These are phyloP conservation scores for Leptoteleia sp. DNA, from an alignment of 1,140 invertebrate genomes.

Conservation along the genomic window DNA sequence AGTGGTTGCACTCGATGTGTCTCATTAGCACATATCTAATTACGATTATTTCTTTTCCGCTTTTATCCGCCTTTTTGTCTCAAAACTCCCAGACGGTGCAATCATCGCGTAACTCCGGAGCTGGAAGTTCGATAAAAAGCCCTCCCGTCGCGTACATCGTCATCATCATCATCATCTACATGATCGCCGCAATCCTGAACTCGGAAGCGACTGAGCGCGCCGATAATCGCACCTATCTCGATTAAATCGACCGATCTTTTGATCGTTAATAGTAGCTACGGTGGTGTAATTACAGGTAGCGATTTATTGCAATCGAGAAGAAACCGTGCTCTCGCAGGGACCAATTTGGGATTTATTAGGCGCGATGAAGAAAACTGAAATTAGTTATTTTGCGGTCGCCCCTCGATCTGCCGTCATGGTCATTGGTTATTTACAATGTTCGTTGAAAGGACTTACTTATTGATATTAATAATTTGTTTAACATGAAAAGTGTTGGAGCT, in stretches of 20 bases:
- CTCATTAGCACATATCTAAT: conserved; percentile 58
- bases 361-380: neutral
- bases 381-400: conserved; percentile 27
- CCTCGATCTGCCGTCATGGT: too few species aligned
- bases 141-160: conserved; percentile 16
- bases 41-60: conserved; percentile 60
- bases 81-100: conserved; percentile 27
- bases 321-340: conserved; percentile 5
- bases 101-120: conserved; percentile 57
- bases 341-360: conserved; percentile 30
- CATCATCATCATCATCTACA: conserved; percentile 39
- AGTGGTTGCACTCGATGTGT: conserved; percentile 31
- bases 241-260: conserved; percentile 72
- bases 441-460: too few species aligned
- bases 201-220: conserved; percentile 46
- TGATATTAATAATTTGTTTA: too few species aligned
- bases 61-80: too few species aligned
- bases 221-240: conserved; percentile 73
- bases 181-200: conserved; percentile 35
- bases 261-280: conserved; percentile 72
- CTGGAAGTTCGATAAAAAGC: conserved; percentile 26
- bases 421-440: too few species aligned
- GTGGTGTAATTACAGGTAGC: conserved; percentile 67
- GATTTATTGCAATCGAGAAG: conserved; percentile 71
- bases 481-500: too few species aligned